Conservation (phyloP, 2,888 invertebrate genomes). For the Therioaphis trifolii region DNA sequence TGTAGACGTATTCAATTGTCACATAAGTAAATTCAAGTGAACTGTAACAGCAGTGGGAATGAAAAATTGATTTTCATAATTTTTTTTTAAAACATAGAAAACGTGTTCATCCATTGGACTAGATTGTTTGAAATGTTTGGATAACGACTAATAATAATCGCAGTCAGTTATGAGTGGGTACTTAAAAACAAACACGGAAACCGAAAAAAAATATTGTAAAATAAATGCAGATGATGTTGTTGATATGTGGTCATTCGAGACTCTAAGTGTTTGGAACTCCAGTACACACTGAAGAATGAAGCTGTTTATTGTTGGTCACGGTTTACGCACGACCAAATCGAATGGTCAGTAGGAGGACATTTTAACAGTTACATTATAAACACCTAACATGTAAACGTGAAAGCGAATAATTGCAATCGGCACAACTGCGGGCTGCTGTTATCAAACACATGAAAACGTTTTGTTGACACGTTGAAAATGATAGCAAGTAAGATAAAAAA, state of each 20-base stretch:
- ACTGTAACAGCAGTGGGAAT: background rate
- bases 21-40: background rate
- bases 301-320: too few species aligned
- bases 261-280: too few species aligned
- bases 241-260: background rate
- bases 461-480: conserved; percentile 3
- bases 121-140: background rate
- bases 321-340: too few species aligned
- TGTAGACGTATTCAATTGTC: too few species aligned
- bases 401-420: too few species aligned
- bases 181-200: background rate
- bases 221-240: background rate
- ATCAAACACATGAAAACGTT: too few species aligned
- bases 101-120: conserved; percentile 20
- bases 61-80: background rate
- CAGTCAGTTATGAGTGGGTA: background rate
- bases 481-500: background rate
- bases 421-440: background rate
- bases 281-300: too few species aligned
- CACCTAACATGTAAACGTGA: too few species aligned
- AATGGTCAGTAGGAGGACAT: too few species aligned
- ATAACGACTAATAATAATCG: background rate
- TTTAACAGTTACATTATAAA: too few species aligned
- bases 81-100: background rate
- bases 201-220: background rate